Evolutionary conservation across 2,113 vertebrate genomes (phyloP).

Genomic region (Ameiurus melas): DNA sequence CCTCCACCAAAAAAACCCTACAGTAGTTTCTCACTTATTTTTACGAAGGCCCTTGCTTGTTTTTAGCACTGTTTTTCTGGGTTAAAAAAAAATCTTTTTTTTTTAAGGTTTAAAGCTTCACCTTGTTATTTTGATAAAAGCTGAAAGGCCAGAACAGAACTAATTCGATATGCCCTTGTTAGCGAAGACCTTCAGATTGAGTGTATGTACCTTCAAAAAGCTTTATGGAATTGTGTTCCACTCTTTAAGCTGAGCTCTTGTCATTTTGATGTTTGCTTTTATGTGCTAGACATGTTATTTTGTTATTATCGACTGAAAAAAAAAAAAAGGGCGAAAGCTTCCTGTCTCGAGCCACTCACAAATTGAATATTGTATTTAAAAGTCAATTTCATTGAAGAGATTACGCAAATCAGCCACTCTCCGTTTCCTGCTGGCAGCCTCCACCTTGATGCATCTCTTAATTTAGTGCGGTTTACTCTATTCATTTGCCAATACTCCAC

Average conservation of each 20-base stretch:
- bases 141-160: slow-evolving; percentile 62
- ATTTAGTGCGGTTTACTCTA: slow-evolving; percentile 76
- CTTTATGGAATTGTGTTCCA: slow-evolving; percentile 56
- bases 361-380: slow-evolving; percentile 81
- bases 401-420: slow-evolving; percentile 75
- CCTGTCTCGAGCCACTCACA: slow-evolving; percentile 59
- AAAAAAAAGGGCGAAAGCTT: slow-evolving; percentile 46
- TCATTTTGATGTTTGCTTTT: slow-evolving; percentile 75
- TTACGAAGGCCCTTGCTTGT: slow-evolving; percentile 35
- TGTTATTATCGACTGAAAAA: slow-evolving; percentile 73
- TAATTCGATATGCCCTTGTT: slow-evolving; percentile 67
- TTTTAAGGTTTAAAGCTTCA: slow-evolving; percentile 56
- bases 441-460: slow-evolving; percentile 75
- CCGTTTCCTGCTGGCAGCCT: slow-evolving; percentile 63
- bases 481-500: slow-evolving; percentile 67
- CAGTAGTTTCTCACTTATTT: slow-evolving; percentile 21
- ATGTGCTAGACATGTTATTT: slow-evolving; percentile 76
- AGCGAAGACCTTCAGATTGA: slow-evolving; percentile 63
- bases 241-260: slow-evolving; percentile 57
- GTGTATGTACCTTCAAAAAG: slow-evolving; percentile 66
- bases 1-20: not conserved
- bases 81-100: not conserved
- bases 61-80: slow-evolving; percentile 37
- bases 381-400: slow-evolving; percentile 77
- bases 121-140: slow-evolving; percentile 57